Evolutionary conservation across 2,888 invertebrate species (phyloP), one percentile per base, ranked within the genome.

Genomic region (Teleogryllus oceanicus): DNA sequence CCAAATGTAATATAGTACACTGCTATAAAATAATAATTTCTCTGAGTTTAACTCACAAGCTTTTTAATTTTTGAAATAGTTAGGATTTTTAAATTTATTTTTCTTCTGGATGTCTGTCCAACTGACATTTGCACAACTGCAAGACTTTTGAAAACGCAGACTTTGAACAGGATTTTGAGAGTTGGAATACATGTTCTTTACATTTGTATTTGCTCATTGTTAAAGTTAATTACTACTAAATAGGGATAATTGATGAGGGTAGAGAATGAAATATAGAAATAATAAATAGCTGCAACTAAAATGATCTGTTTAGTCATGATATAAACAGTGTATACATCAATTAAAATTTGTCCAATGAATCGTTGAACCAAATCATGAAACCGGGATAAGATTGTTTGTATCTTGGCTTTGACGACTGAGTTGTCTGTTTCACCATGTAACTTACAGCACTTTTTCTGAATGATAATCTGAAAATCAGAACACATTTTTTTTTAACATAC

Each of bases 301-400:
- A 62, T 13, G 62, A 62, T 62, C 37, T 37, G n/a, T 62, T 62
- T 62, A 62, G 62, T 62, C 62, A 62, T 62, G 62, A 62, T 62
- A 62, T 62, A 62, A 62, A 62, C 62, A 62, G 62, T 13, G 62
- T 62, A 62, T 62, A 62, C 62, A 62, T 62, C 62, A 62, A 62
- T 62, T 62, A 62, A 62, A n/a, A 62, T 18, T 62, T 62, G 13
- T 62, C n/a, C n/a, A 13, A 62, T 62, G 16, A 62, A 18, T n/a
- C n/a, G 62, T n/a, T 18, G 13, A 62, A 62, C 62, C 62, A 62
- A 62, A 62, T 62, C 62, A 62, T 18, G 62, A 62, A 62, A 62
- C n/a, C 8, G 62, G 62, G 62, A 62, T n/a, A 62, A n/a, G n/a
- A 18, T 62, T n/a, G 62, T 62, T 18, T 62, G 13, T 62, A n/a